A percentile compares a stretch with the other conserved stretches of the same genome.
Evolutionary conservation across 1,140 invertebrate species (phyloP).

Genomic region (Penaeus vannamei): DNA sequence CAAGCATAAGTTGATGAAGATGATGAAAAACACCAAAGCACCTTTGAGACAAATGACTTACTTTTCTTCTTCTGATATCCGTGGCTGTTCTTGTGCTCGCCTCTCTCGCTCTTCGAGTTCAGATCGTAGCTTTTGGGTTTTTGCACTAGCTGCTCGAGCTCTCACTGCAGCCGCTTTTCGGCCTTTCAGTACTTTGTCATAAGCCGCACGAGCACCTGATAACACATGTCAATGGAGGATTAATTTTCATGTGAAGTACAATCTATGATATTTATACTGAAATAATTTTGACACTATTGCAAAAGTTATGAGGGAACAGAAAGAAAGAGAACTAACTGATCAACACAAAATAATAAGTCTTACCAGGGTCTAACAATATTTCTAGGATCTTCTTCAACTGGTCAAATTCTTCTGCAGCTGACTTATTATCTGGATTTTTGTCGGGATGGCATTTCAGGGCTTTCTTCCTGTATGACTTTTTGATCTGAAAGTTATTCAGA

Average conservation of each 20-base stretch:
- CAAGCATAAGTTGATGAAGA: too few species aligned
- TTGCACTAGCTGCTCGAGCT: conserved; percentile 43
- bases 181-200: conserved; percentile 54
- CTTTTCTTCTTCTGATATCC: conserved; percentile 56
- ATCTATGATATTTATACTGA: too few species aligned
- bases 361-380: conserved; percentile 64
- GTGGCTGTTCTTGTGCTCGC: conserved; percentile 26
- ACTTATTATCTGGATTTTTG: conserved; percentile 67
- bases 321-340: neutral
- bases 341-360: neutral
- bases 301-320: neutral
- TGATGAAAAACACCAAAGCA: neutral
- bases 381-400: conserved; percentile 65
- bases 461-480: conserved; percentile 65
- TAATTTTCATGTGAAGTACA: too few species aligned
- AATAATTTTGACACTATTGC: conserved; percentile 8
- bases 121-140: conserved; percentile 51
- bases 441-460: conserved; percentile 67
- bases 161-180: conserved; percentile 50
- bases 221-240: neutral
- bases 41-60: neutral
- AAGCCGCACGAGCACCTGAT: conserved; percentile 51
- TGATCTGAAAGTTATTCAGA: conserved; percentile 56
- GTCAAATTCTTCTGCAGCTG: conserved; percentile 64
- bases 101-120: conserved; percentile 52